Evolutionary conservation across 2,113 vertebrate species (phyloP).

Genomic region (Cnemophilus loriae): DNA sequence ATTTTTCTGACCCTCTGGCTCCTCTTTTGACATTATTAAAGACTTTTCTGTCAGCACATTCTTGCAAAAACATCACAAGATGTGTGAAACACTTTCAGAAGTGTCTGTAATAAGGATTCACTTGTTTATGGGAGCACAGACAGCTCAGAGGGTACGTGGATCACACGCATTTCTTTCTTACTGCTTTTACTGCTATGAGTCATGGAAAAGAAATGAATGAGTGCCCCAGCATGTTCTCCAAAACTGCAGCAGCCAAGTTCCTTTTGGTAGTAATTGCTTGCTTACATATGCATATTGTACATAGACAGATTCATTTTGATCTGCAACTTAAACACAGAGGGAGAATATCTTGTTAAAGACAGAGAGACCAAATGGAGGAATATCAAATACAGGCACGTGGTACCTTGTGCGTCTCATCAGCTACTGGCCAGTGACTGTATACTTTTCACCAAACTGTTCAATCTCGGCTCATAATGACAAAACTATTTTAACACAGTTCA

Average conservation of each 20-base stretch:
- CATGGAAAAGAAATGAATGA: neutral
- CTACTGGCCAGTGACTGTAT: fast-evolving
- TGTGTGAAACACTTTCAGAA: neutral
- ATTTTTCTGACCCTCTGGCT: neutral
- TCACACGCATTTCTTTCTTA: neutral
- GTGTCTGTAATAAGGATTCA: neutral
- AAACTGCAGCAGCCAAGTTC: neutral
- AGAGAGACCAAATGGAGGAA: neutral
- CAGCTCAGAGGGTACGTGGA: neutral
- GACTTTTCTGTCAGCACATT: neutral
- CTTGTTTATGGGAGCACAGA: neutral
- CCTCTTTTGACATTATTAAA: neutral
- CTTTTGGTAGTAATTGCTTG: neutral
- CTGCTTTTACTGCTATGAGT: neutral
- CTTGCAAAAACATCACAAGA: neutral
- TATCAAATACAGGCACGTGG: neutral
- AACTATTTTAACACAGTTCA: neutral
- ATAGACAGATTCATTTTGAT: neutral
- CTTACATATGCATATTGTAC: neutral
- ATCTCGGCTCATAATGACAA: neutral
- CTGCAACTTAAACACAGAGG: neutral
- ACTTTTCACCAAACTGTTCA: neutral
- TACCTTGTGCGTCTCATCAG: neutral
- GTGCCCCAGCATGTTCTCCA: neutral
- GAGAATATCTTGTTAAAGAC: neutral